These are phyloP conservation scores for Scaptomyza tumidula DNA, from an alignment of 2,888 invertebrate species.

Conservation along the genomic window DNA sequence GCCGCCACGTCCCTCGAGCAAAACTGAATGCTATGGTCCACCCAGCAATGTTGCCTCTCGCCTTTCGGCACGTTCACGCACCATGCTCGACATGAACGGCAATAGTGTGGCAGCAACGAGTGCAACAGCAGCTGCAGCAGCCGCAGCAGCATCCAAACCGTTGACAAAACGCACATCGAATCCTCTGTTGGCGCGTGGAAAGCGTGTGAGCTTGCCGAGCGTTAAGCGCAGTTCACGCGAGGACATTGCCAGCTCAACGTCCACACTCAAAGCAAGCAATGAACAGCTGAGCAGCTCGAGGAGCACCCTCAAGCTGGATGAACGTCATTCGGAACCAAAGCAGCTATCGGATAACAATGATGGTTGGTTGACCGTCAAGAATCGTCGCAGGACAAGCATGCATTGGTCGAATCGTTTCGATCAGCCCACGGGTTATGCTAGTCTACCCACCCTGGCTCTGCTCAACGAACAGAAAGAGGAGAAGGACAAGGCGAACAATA, in stretches of 20 bases:
- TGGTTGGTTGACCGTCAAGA: constrained; percentile 96
- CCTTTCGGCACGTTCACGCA: constrained; percentile 83
- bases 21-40: constrained; percentile 76
- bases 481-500: constrained; percentile 68
- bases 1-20: constrained; percentile 70
- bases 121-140: background rate
- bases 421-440: constrained; percentile 93
- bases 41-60: constrained; percentile 81
- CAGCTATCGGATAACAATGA: constrained; percentile 85
- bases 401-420: constrained; percentile 91
- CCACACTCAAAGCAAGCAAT: constrained; percentile 84
- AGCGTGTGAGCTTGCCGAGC: constrained; percentile 31
- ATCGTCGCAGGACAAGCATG: constrained; percentile 88
- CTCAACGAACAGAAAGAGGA: constrained; percentile 83
- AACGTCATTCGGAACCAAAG: constrained; percentile 81
- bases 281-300: constrained; percentile 82
- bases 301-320: constrained; percentile 67
- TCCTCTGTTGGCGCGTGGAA: constrained; percentile 23
- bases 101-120: constrained; percentile 20
- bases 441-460: constrained; percentile 89
- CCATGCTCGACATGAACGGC: constrained; percentile 84
- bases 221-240: constrained; percentile 66
- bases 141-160: constrained; percentile 11
- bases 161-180: constrained; percentile 36
- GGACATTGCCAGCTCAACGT: constrained; percentile 83